Conservation (phyloP, 2,888 invertebrate species). For the Clitarchus hookeri region DNA sequence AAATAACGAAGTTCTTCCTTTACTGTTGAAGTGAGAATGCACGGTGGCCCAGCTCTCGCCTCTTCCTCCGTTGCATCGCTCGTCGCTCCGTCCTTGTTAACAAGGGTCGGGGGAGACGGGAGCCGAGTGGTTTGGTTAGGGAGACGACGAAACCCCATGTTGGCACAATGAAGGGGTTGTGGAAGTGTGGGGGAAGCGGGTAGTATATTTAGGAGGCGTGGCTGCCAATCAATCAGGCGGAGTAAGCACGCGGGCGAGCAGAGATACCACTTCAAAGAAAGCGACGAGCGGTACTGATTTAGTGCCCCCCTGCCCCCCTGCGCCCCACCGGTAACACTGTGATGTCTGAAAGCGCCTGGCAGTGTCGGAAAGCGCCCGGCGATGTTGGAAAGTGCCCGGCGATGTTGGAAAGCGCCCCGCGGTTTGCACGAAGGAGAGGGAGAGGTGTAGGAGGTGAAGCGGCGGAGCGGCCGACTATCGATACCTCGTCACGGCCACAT, state of each 20-base stretch:
- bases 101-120: neutral
- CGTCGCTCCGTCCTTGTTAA: too few relatives aligned
- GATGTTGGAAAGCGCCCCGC: too few relatives aligned
- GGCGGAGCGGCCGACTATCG: neutral
- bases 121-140: neutral
- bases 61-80: too few relatives aligned
- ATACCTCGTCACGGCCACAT: neutral
- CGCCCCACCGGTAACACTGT: too few relatives aligned
- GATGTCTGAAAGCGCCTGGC: neutral
- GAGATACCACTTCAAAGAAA: slow-evolving; percentile 8
- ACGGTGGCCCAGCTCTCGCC: too few relatives aligned
- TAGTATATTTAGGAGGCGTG: neutral
- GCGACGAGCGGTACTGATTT: neutral
- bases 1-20: too few relatives aligned
- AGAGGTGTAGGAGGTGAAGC: too few relatives aligned
- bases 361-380: neutral
- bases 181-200: neutral
- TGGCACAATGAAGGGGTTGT: neutral
- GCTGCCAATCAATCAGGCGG: neutral
- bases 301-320: neutral
- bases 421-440: too few relatives aligned
- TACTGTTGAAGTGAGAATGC: too few relatives aligned
- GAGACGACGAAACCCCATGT: neutral
- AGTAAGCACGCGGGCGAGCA: neutral
- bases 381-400: too few relatives aligned